phyloP scores from a whole-genome alignment of 92 coral and sea anemone species.

The Montipora capitata region DNA sequence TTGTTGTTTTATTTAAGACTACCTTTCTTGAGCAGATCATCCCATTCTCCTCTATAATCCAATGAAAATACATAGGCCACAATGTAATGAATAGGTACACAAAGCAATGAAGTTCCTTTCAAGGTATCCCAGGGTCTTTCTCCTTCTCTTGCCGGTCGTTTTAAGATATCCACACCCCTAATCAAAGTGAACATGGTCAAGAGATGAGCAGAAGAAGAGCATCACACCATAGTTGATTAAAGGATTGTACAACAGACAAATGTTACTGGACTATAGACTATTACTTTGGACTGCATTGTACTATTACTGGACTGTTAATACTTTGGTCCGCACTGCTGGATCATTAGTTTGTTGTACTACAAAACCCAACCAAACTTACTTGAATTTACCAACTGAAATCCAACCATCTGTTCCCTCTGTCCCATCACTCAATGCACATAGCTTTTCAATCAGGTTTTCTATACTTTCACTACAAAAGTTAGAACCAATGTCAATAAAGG shows the following conservation, averaged over 20 bases:
- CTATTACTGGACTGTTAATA: too few species aligned
- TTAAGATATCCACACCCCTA: constrained; percentile 91
- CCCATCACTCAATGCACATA: constrained; percentile 72
- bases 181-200: background rate
- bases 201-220: too few species aligned
- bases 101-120: constrained; percentile 84
- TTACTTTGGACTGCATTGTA: too few species aligned
- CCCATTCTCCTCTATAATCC: constrained; percentile 85
- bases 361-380: constrained; percentile 52
- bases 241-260: background rate
- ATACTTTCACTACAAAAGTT: background rate
- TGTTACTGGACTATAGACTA: too few species aligned
- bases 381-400: constrained; percentile 85
- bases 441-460: constrained; percentile 23
- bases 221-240: background rate
- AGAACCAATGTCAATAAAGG: background rate
- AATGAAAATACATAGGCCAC: constrained; percentile 77
- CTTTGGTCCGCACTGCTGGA: too few species aligned
- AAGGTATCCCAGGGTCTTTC: constrained; percentile 92
- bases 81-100: constrained; percentile 89
- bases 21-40: constrained; percentile 89
- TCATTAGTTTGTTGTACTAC: too few species aligned
- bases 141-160: constrained; percentile 85
- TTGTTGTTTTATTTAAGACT: background rate
- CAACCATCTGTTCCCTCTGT: constrained; percentile 83